Evolutionary conservation across 2,113 vertebrate genomes (phyloP).

Genomic region (Oreochromis aureus): DNA sequence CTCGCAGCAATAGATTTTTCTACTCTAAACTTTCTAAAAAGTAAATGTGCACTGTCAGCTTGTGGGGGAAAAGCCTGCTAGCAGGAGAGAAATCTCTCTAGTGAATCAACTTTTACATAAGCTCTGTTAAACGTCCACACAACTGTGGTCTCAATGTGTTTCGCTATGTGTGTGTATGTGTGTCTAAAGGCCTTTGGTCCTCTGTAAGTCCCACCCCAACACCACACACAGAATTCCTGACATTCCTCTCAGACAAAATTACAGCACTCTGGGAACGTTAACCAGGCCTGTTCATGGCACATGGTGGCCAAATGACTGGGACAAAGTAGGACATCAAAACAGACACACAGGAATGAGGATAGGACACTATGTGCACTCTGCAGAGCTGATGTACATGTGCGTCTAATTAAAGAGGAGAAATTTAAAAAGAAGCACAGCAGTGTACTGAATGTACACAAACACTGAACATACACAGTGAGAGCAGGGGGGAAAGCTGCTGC

Average conservation of each 20-base stretch:
- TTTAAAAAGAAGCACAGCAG: background rate
- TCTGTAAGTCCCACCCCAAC: slow-evolving; percentile 40
- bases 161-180: background rate
- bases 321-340: slow-evolving; percentile 46
- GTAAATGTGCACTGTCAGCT: background rate
- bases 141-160: background rate
- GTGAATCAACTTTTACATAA: background rate
- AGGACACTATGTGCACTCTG: slow-evolving; percentile 34
- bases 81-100: background rate
- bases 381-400: slow-evolving; percentile 18
- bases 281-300: slow-evolving; percentile 34
- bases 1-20: background rate
- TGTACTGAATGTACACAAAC: background rate
- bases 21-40: background rate
- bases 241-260: slow-evolving; percentile 54
- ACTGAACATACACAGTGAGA: background rate
- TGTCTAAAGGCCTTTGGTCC: slow-evolving; percentile 45
- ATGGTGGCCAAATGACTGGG: slow-evolving; percentile 41
- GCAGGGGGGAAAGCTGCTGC: background rate
- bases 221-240: slow-evolving; percentile 60
- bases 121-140: background rate
- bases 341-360: background rate
- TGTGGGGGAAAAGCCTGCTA: background rate
- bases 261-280: slow-evolving; percentile 48
- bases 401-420: slow-evolving; percentile 32